Conservation (phyloP, 2,113 vertebrate species). For the Monopterus albus region DNA sequence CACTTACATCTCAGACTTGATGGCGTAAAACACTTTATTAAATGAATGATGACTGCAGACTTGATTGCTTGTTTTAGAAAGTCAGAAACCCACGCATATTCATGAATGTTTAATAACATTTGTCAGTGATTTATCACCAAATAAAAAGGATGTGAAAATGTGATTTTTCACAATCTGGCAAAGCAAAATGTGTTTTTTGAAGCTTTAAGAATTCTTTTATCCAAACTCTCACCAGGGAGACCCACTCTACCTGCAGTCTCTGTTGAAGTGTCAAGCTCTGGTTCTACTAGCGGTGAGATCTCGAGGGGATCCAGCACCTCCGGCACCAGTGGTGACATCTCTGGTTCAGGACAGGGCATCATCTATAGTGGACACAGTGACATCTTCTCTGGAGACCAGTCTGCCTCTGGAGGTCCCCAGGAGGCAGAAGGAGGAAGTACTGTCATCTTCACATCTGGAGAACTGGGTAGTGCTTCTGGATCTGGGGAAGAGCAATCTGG, state of each 20-base stretch:
- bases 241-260: constrained; percentile 70
- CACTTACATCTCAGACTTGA: too few species aligned
- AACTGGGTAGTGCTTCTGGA: constrained; percentile 61
- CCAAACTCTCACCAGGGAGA: too few species aligned
- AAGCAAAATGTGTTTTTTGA: too few species aligned
- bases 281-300: constrained; percentile 73
- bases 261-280: constrained; percentile 66
- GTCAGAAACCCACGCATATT: too few species aligned
- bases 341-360: constrained; percentile 64
- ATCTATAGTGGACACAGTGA: constrained; percentile 46
- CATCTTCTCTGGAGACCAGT: constrained; percentile 58
- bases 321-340: constrained; percentile 54
- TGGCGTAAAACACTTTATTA: too few species aligned
- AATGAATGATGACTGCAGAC: too few species aligned
- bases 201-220: too few species aligned
- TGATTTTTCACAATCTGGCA: too few species aligned
- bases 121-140: too few species aligned
- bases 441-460: constrained; percentile 51
- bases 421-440: constrained; percentile 65
- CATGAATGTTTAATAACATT: too few species aligned
- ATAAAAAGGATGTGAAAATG: too few species aligned
- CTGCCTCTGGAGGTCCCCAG: constrained; percentile 55
- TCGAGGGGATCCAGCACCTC: constrained; percentile 58
- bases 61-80: too few species aligned
- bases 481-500: constrained; percentile 57